These are phyloP conservation scores for Lytechinus pictus DNA, from an alignment of 35 echinoderm and acorn worm species.

Conservation along the genomic window DNA sequence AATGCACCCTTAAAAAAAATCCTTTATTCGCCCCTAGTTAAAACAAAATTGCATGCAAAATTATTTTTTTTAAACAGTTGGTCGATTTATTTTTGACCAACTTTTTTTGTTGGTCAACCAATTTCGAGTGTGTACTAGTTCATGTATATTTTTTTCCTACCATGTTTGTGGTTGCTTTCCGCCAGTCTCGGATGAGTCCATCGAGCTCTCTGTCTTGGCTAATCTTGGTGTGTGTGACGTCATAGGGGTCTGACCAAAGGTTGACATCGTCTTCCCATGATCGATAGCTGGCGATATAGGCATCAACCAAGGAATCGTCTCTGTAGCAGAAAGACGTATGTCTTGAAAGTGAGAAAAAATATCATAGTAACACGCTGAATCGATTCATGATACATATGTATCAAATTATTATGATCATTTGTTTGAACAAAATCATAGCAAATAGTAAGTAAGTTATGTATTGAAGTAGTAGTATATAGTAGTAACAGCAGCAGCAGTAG, in stretches of 20 bases:
- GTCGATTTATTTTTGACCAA: no score
- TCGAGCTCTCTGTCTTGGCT: constrained; percentile 32
- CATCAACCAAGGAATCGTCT: constrained; percentile 15
- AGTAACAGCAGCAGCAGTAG: no score
- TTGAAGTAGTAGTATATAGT: no score
- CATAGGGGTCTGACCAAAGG: constrained; percentile 34
- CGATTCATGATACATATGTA: background rate
- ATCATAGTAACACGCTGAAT: background rate
- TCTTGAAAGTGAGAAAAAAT: background rate
- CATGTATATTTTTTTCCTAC: background rate
- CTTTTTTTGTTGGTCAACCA: no score
- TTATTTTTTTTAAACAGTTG: no score
- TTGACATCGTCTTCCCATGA: constrained; percentile 43
- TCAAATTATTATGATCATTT: background rate
- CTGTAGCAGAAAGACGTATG: constrained; percentile 15
- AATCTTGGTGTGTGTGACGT: constrained; percentile 34
- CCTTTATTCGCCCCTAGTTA: no score
- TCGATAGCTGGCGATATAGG: constrained; percentile 36
- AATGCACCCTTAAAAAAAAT: no score
- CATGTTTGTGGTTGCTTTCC: background rate
- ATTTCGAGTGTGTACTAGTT: no score
- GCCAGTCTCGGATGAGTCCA: constrained; percentile 27
- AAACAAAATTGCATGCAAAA: no score
- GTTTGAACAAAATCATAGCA: no score
- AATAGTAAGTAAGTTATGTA: no score